A percentile compares a stretch with the other conserved stretches of the same genome.
phyloP scores from a whole-genome alignment of 2,888 invertebrate species.

The Lysandra coridon region DNA sequence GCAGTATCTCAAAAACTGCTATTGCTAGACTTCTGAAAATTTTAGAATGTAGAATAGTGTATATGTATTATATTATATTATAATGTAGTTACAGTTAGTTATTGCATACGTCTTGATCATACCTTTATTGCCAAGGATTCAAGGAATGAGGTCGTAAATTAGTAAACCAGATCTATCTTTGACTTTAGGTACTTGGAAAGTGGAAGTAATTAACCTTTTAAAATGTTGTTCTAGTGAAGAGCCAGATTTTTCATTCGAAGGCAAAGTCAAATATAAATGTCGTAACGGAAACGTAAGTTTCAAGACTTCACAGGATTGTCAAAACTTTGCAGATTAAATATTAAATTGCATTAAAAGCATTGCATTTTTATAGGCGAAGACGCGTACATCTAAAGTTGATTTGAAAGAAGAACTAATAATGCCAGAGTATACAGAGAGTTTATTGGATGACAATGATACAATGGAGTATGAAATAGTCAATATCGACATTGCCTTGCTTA shows the following conservation, averaged over 20 bases:
- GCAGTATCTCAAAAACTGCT: too few relatives aligned
- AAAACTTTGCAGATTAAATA: too few relatives aligned
- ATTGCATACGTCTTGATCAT: too few relatives aligned
- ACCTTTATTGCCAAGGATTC: background rate
- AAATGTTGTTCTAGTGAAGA: constrained; percentile 29
- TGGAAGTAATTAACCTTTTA: background rate
- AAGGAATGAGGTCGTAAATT: background rate
- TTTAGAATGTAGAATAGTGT: too few relatives aligned
- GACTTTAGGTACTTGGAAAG: background rate
- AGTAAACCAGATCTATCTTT: background rate
- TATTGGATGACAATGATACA: constrained; percentile 75
- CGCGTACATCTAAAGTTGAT: background rate
- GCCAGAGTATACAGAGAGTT: constrained; percentile 48
- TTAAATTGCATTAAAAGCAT: background rate
- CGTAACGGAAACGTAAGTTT: background rate
- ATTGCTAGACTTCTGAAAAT: too few relatives aligned
- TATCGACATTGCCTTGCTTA: constrained; percentile 57
- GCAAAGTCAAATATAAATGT: background rate
- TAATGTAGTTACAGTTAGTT: too few relatives aligned
- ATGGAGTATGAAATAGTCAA: constrained; percentile 74
- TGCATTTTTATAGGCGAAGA: background rate
- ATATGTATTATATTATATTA: too few relatives aligned
- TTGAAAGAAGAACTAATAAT: background rate
- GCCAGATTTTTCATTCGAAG: background rate
- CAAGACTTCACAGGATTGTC: too few relatives aligned